Percentiles rank a stretch among this genome's conserved stretches.
Conservation (phyloP, 1,140 invertebrate species). For the Pinna nobilis region DNA sequence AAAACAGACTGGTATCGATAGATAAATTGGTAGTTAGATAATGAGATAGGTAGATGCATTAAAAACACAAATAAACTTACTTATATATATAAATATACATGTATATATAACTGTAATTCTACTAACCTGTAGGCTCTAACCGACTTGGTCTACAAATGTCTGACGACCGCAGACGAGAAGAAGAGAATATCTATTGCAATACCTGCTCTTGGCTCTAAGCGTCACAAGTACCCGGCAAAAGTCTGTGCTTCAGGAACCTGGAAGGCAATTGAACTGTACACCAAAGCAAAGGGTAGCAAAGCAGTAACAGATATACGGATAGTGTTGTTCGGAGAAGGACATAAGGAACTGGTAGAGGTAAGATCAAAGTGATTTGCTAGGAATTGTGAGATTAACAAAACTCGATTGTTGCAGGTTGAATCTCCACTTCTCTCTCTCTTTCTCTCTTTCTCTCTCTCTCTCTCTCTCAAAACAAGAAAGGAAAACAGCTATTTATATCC, state of each 20-base stretch:
- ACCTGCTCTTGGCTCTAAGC: slow-evolving; percentile 53
- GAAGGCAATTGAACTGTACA: slow-evolving; percentile 40
- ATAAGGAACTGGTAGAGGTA: slow-evolving; percentile 32
- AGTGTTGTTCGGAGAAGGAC: slow-evolving; percentile 11
- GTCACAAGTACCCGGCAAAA: slow-evolving; percentile 38
- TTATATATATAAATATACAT: too few relatives aligned
- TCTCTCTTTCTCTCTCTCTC: too few relatives aligned
- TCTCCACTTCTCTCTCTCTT: too few relatives aligned
- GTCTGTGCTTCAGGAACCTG: slow-evolving; percentile 43
- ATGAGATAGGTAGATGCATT: too few relatives aligned
- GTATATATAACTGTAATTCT: too few relatives aligned
- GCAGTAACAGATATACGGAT: slow-evolving; percentile 31
- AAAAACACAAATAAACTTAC: too few relatives aligned
- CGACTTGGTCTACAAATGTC: slow-evolving; percentile 32
- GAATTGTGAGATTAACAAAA: too few relatives aligned
- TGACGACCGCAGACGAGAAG: slow-evolving; percentile 35
- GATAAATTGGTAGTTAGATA: too few relatives aligned
- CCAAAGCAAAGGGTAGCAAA: slow-evolving; percentile 1
- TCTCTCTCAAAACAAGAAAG: too few relatives aligned
- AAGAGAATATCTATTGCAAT: slow-evolving; percentile 41
- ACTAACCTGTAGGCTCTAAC: slow-evolving; percentile 34
- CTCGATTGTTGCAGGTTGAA: too few relatives aligned
- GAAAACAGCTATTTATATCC: too few relatives aligned
- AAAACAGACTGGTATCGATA: too few relatives aligned
- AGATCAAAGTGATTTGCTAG: neutral